Base-by-base conservation (phyloP, 2,113 vertebrate genomes). In the Eurystomus gularis region DNA sequence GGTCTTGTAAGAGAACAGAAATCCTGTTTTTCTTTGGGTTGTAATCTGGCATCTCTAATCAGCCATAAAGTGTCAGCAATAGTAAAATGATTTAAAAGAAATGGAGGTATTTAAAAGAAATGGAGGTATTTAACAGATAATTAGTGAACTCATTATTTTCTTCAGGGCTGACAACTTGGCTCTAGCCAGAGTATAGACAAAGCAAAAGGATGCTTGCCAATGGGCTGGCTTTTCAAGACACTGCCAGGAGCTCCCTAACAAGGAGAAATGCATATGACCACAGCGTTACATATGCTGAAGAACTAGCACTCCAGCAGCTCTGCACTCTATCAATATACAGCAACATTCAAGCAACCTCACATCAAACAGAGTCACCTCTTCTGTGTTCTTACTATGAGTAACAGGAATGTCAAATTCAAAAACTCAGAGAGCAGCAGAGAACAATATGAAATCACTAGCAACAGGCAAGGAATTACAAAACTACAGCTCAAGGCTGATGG, bases 401-500 rank as follows among this genome's bases (percentile, higher is more conserved):
- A 48, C 11, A 84, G 24, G 33, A 85, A 90, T 35, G 18, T 35
- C 55, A 82, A 77, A 58, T 49, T 39, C 60, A 70, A 62, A 55
- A 21, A 40, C 19, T 29, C 31, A 15, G 46, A 68, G 40, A 83
- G 51, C 7, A 86, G 44, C 46, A 93, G 52, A 82, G 35, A 75
- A 18, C 23, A 54, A 35, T 10, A 24, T 16, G 24, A 84, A 81
- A 57, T 19, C n/a, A 29, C 42, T 35, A 66, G 46, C 31, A 77
- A 7, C 3, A 37, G n/a, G 33, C 58, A 87, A 77, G 37, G 62
- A 90, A 73, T 12, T 1, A 1, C 52, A 71, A 35, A 91, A 29
- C 51, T 61, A 14, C 37, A 68, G 72, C 52, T 79, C 0, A 0
- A 1, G 8, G 21, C 7, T 58, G 35, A 39, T 48, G 60, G n/a